phyloP scores from a whole-genome alignment of 2,113 vertebrate species.

The Trochalopteron elliotii region DNA sequence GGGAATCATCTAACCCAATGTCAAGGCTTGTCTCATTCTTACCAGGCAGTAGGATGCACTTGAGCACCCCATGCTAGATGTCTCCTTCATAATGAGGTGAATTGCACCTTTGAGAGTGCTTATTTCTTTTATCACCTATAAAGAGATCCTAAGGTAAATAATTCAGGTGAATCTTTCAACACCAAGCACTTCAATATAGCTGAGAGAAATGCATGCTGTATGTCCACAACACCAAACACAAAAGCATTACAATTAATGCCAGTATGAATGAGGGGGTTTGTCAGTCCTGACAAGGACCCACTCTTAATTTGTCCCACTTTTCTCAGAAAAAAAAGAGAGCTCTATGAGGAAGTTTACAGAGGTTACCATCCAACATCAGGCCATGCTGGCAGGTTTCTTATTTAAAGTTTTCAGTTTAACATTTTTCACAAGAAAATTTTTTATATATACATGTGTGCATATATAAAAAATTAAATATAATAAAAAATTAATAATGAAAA shows the following conservation, averaged over 20 bases:
- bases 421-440: neutral
- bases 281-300: neutral
- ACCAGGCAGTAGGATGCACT: neutral
- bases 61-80: neutral
- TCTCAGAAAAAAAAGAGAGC: neutral
- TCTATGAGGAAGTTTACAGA: neutral
- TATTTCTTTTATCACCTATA: neutral
- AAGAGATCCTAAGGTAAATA: neutral
- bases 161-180: neutral
- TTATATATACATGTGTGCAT: neutral
- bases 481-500: slow-evolving; percentile 26
- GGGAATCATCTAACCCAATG: neutral
- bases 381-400: neutral
- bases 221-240: neutral
- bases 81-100: neutral
- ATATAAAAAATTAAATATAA: slow-evolving; percentile 13
- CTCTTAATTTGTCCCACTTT: neutral
- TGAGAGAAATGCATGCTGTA: neutral
- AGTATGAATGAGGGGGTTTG: neutral
- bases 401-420: neutral
- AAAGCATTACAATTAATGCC: neutral
- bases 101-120: neutral
- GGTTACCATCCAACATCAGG: neutral
- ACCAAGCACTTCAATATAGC: neutral
- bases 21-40: neutral